Conservation (phyloP, 2,797 vertebrate species). For the Coendou prehensilis region DNA sequence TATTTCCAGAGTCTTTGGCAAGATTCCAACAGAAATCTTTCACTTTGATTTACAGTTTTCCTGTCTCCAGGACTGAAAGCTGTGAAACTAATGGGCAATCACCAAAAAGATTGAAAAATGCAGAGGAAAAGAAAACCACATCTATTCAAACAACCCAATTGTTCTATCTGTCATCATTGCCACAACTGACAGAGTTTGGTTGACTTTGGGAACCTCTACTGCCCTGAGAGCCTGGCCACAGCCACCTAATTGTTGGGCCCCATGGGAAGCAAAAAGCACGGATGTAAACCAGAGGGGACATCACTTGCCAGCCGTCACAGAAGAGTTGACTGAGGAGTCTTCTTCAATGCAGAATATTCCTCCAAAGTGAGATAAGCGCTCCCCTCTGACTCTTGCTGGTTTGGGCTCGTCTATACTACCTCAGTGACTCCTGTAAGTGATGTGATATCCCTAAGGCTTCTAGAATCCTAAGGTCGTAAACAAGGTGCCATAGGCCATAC, state of each 20-base stretch:
- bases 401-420: neutral
- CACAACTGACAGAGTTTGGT: neutral
- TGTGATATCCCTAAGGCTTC: neutral
- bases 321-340: neutral
- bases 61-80: constrained; percentile 43
- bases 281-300: neutral
- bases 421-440: neutral
- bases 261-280: neutral
- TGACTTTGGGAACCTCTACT: neutral
- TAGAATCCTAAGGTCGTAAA: neutral
- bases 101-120: neutral
- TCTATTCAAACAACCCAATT: neutral
- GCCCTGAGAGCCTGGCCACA: neutral
- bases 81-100: constrained; percentile 41
- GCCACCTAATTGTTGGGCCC: neutral
- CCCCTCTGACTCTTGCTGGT: neutral
- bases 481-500: neutral
- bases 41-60: constrained; percentile 40
- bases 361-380: neutral
- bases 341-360: neutral
- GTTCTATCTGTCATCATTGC: neutral
- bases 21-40: constrained; percentile 23
- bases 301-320: neutral
- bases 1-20: constrained; percentile 24
- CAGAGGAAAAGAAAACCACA: neutral